Evolutionary conservation across 2,113 vertebrate species (phyloP).

Genomic region (Periophthalmodon schlosseri): DNA sequence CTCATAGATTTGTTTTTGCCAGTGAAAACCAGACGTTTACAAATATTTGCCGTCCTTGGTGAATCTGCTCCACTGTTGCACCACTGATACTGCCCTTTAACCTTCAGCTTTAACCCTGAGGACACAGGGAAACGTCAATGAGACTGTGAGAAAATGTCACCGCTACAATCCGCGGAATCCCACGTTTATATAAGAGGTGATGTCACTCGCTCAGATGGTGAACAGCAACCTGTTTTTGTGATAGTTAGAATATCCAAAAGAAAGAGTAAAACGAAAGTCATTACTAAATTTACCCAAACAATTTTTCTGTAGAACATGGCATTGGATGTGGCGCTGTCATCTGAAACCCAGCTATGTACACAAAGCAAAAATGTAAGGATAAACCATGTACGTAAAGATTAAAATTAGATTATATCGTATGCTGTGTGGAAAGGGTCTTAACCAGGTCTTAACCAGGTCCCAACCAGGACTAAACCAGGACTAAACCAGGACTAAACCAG

Average conservation of each 20-base stretch:
- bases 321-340: no score
- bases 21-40: neutral
- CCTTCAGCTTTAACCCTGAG: neutral
- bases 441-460: no score
- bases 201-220: neutral
- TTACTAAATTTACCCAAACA: no score
- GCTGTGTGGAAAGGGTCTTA: no score
- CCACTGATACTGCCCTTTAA: constrained; percentile 18
- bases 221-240: neutral
- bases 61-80: neutral
- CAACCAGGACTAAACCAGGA: no score
- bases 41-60: constrained; percentile 30
- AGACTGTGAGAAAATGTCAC: constrained; percentile 5
- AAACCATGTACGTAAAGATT: no score
- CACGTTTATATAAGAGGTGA: neutral
- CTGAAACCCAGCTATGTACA: no score
- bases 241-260: no score
- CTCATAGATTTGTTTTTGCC: neutral
- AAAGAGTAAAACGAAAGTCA: no score
- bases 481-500: neutral
- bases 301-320: no score
- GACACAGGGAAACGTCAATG: constrained; percentile 22
- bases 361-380: no score
- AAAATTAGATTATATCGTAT: no score
- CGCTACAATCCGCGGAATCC: neutral